Conservation (phyloP, 2,113 vertebrate genomes). For the Psilopsiagon aurifrons region DNA sequence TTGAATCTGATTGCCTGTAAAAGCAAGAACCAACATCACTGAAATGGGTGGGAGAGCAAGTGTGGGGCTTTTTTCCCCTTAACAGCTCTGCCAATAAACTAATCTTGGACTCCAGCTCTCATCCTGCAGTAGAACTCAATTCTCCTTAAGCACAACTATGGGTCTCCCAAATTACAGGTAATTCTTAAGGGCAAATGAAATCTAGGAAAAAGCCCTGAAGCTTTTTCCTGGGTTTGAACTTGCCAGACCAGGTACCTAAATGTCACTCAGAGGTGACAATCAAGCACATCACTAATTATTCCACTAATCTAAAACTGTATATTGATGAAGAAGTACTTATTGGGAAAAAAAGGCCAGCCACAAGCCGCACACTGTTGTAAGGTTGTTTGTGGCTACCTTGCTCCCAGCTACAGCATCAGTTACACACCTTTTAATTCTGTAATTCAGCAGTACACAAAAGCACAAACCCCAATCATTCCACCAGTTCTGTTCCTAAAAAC, state of each 20-base stretch:
- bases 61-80: neutral
- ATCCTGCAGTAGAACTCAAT: neutral
- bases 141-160: neutral
- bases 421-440: neutral
- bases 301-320: neutral
- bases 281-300: neutral
- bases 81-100: neutral
- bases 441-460: neutral
- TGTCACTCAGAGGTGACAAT: neutral
- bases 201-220: neutral
- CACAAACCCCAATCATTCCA: neutral
- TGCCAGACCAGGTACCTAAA: neutral
- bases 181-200: neutral
- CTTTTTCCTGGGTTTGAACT: neutral
- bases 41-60: neutral
- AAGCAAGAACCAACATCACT: neutral
- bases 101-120: neutral
- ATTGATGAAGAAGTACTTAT: neutral
- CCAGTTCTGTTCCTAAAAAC: neutral
- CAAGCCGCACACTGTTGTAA: rapidly evolving
- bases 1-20: slow-evolving; percentile 5
- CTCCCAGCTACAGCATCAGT: neutral
- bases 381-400: neutral
- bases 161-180: neutral
- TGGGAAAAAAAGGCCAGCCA: neutral